Evolutionary conservation across 2,888 invertebrate species (phyloP), one percentile per base, ranked within the genome.

Genomic region (Bombyx huttoni): DNA sequence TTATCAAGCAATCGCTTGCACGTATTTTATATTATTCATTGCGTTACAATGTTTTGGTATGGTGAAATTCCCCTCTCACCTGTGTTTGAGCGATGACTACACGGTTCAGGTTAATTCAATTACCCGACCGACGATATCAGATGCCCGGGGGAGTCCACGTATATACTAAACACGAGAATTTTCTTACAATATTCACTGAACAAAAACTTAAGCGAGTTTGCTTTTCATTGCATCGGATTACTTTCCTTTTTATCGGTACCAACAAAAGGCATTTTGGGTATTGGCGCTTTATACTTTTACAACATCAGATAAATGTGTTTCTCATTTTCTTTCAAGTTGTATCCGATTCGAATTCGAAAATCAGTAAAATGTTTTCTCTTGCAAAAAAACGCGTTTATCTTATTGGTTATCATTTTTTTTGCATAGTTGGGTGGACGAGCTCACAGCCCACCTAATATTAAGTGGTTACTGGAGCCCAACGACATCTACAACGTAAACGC

Each of bases 61-160:
- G 40, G 24, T 47, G 47, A 51, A 59, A 61, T 59, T 56, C 63
- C 58, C 58, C 56, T 54, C 54, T 57, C 70, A 75, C 73, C 75
- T 77, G 73, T 57, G 65, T 64, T 67, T 71, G 75, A 77, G 70
- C 70, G 75, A 75, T 76, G 74, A 74, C 63, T 65, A 70, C 68
- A 71, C 63, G 64, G 63, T 64, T 64, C 67, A 59, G 66, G 63
- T 69, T 77, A 75, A 77, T 76, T 76, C 73, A 75, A 77, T 77
- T 77, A 77, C 66, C 64, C 57, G 61, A 58, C 60, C 53, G 61
- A 61, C 59, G 58, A 59, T 64, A 61, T 60, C 61, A 57, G 56
- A 53, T 55, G 60, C 62, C 60, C 47, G 53, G 54, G 65, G 63
- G 63, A 64, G 60, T 40, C 34, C 10, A 24, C 13, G 24, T 35